phyloP scores from a whole-genome alignment of 2,797 vertebrate species.

The Macrochelys suwanniensis region DNA sequence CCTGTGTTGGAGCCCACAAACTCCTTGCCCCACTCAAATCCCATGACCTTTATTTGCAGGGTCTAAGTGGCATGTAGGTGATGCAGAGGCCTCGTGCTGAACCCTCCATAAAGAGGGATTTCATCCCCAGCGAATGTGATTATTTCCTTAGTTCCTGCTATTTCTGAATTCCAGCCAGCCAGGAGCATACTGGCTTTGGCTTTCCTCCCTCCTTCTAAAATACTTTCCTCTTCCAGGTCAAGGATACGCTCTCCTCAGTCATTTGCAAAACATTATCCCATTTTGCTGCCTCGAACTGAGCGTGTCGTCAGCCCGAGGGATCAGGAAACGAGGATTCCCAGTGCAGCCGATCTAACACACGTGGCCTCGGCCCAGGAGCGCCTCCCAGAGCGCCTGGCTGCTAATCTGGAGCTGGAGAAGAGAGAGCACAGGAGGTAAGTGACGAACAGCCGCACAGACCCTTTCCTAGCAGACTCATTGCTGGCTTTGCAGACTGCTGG shows the following conservation, averaged over 20 bases:
- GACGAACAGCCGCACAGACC: background rate
- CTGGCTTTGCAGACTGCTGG: background rate
- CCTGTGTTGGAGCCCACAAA: background rate
- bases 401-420: slow-evolving; percentile 86
- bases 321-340: background rate
- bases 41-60: accelerated
- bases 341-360: slow-evolving; percentile 45
- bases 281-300: background rate
- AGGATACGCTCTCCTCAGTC: slow-evolving; percentile 48
- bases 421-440: slow-evolving; percentile 80
- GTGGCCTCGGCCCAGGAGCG: slow-evolving; percentile 80
- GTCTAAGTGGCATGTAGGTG: background rate
- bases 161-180: background rate
- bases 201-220: background rate
- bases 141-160: background rate
- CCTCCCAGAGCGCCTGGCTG: slow-evolving; percentile 82
- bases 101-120: background rate
- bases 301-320: background rate
- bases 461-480: background rate
- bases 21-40: background rate
- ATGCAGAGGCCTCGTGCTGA: background rate
- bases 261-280: background rate
- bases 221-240: slow-evolving; percentile 39
- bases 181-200: background rate
- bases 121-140: background rate